phyloP scores from a whole-genome alignment of 2,113 vertebrate species.

The Papio anubis region DNA sequence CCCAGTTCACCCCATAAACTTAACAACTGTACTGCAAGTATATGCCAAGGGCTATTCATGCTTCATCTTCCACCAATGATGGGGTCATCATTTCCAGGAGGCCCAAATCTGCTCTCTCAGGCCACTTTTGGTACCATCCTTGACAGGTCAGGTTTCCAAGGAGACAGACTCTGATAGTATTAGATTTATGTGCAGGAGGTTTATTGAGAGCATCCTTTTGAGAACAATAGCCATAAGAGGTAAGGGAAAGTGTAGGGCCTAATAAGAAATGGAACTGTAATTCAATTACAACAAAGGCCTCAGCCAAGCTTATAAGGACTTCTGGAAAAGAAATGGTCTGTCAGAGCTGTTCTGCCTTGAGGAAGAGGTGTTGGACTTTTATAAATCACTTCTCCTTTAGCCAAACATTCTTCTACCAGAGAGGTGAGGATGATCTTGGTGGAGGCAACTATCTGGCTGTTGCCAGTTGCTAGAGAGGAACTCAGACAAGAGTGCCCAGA shows the following conservation, averaged over 20 bases:
- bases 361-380: neutral
- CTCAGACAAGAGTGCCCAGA: neutral
- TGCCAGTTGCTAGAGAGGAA: neutral
- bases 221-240: neutral
- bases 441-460: neutral
- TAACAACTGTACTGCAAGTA: neutral
- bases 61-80: neutral
- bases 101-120: neutral
- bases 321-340: neutral
- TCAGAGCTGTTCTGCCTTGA: neutral
- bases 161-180: conserved; percentile 19
- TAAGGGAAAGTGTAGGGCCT: neutral
- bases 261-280: neutral
- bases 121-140: neutral
- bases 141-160: conserved; percentile 19
- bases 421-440: neutral
- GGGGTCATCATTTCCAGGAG: neutral
- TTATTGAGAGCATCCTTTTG: neutral
- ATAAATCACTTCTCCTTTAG: neutral
- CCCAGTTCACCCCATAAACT: neutral
- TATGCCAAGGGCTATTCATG: neutral
- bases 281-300: neutral
- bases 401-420: neutral
- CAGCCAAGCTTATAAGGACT: neutral
- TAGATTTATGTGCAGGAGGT: neutral